Base-by-base conservation (phyloP, 1,140 invertebrate species). In the Trissolcus basalis region DNA sequence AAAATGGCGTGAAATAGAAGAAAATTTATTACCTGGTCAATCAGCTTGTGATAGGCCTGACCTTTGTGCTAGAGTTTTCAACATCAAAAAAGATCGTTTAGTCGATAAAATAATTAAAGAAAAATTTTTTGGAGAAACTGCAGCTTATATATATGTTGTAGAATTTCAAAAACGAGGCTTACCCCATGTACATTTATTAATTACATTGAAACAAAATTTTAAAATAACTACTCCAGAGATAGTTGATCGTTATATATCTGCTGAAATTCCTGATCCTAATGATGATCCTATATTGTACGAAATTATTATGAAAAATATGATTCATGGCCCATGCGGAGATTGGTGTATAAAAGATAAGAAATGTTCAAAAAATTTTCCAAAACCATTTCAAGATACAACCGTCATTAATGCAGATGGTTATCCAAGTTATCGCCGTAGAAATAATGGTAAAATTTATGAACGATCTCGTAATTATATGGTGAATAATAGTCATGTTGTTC, bases 1-100 rank as follows among this genome's bases (percentile, higher is more conserved):
- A 0, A 77, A 80, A 32, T 86, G 81, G 82, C 44, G 16, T 16
- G 83, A 85, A 80, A 83, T 86, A 19, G 67, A 43, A 55, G 43
- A 82, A 47, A 76, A 81, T 47, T 56, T 87, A 10, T 44, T 83
- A 13, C 16, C 74, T 36, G 80, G 74, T 15, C 83, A 84, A 76
- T 77, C 64, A 27, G 39, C 81, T 4, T 50, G 13, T 2, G 80
- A 85, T 61, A 75, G 41, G 45, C 54, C 54, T 11, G 54, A 56
- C 11, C 1, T 45, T 11, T 12, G 15, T 45, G 41, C 54, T 45
- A 16, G 41, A 1, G 19, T 19, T 45, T 69, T 59, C 33, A 10
- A 35, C 10, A 35, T 6, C 5, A 35, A 35, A 35, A 35, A 35
- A n/a, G n/a, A 35, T 10, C 10, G 10, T 35, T 35, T 35, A 10